Base-by-base conservation (phyloP, 2,797 vertebrate species). In the Chloroceryle inda region DNA sequence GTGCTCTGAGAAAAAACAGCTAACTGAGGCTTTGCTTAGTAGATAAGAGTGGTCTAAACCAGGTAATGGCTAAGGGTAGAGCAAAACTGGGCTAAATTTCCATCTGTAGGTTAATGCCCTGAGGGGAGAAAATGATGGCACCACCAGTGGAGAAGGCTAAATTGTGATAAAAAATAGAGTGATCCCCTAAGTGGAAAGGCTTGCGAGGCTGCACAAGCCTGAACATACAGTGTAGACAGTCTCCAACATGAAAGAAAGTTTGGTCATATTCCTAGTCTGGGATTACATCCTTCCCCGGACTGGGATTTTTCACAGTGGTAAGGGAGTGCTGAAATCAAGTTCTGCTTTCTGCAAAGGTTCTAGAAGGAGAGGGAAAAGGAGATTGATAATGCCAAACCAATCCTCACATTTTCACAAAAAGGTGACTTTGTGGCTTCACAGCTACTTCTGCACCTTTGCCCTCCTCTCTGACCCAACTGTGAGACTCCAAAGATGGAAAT, bases 171-270 rank as follows among this genome's bases (percentile, higher is more conserved):
- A 35, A 85, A 61, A 4, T 14, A 26, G 12, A 9, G 17, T 72
- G 38, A 72, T 78, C 44, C n/a, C 33, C 2, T 4, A 31, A 68
- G 37, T 62, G 49, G n/a, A 58, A 88, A 47, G 64, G 38, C 37
- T 89, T 88, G 42, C 29, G 69, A 77, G 33, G 56, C 40, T 77
- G 33, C 49, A 6, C 26, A 20, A 31, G 9, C 44, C 47, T 63
- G 64, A 66, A 29, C 0, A 2, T 44, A 26, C 0, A 71, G 24
- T 11, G 20, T 1, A 40, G 40, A 10, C 27, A 21, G 49, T 27
- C 19, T 84, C 9, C 22, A 38, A 13, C 8, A 8, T 9, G 23
- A 3, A 19, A 24, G 79, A 63, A 66, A 19, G 15, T 44, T 66
- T 33, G n/a, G 53, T 72, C 21, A 14, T 18, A 0, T 47, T 67